phyloP scores from a whole-genome alignment of 2,888 invertebrate genomes.

The Noctua pronuba region DNA sequence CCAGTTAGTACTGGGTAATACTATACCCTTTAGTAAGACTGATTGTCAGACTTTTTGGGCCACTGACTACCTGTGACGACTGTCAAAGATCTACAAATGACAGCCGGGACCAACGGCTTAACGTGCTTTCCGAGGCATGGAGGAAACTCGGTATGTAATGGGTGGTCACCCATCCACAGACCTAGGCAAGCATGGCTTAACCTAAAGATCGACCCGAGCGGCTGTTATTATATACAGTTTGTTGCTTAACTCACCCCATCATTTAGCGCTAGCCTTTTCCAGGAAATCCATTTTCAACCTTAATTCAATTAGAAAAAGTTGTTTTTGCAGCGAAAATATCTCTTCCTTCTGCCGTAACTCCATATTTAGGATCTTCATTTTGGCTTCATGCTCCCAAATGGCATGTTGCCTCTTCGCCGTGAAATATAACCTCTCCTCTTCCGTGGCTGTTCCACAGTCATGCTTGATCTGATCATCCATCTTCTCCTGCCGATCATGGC shows the following conservation, averaged over 20 bases:
- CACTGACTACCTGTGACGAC: no score
- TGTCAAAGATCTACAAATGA: no score
- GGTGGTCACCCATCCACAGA: no score
- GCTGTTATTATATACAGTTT: no score
- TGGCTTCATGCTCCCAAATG: constrained; percentile 88
- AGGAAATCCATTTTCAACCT: constrained; percentile 89
- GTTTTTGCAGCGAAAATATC: constrained; percentile 88
- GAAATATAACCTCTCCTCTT: constrained; percentile 86
- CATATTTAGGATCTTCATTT: constrained; percentile 89
- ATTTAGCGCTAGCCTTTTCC: constrained; percentile 87
- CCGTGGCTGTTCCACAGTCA: constrained; percentile 80
- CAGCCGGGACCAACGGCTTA: no score
- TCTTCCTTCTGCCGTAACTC: constrained; percentile 88
- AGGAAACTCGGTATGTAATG: no score
- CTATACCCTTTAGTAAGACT: no score
- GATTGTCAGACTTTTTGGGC: no score
- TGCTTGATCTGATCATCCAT: constrained; percentile 76
- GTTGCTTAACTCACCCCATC: constrained; percentile 63
- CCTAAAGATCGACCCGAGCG: no score
- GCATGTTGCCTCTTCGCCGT: constrained; percentile 88
- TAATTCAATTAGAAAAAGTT: constrained; percentile 87
- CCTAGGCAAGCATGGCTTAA: no score
- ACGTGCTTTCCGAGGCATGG: no score
- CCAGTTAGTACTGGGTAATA: no score
- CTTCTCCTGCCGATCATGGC: constrained; percentile 75